Evolutionary conservation across 2,797 vertebrate genomes (phyloP), one percentile per base, ranked within the genome.

Genomic region (Setipinna tenuifilis): DNA sequence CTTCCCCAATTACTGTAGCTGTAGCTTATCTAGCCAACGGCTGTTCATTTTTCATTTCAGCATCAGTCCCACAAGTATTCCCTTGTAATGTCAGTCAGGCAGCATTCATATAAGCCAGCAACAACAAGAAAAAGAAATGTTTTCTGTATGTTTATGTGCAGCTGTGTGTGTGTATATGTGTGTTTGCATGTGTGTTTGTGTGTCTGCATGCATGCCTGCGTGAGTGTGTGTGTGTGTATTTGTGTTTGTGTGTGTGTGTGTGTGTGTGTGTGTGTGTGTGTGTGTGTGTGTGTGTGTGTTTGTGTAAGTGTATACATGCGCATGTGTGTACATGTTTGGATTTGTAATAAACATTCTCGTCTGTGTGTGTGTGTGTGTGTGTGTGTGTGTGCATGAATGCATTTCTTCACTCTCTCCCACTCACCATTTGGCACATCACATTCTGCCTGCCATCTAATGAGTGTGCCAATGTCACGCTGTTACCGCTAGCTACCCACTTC

Each of bases 361-460:
- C 5, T 17, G 25, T 68, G 25, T 65, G 61, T 65, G 61, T 25
- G 61, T 25, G 61, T 25, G 61, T 25, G 61, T 62, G 61, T 62
- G 61, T 65, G 23, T 65, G 23, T 25, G 61, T 65, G 61, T 11
- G n/a, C 25, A 23, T 65, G 65, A 12, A 28, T 6, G 28, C 25
- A 16, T 16, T 83, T 75, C 81, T 82, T 50, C 57, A 41, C 59
- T 85, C 65, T 50, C 84, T 48, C 65, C 65, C 65, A 84, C 82
- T 31, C 81, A 48, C 87, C 86, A 58, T 35, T 46, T 88, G 92
- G 92, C 92, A 92, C 90, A 88, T 90, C 88, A 86, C 94, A 91
- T 93, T 94, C 90, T 89, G 92, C 90, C 89, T 92, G 92, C 93
- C 90, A 89, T 92, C 91, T 94, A 94, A 94, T 93, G 93, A 94